A percentile compares a stretch with the other conserved stretches of the same genome.
Conservation (phyloP, 92 coral and sea anemone genomes). For the Zoanthus gigantus region DNA sequence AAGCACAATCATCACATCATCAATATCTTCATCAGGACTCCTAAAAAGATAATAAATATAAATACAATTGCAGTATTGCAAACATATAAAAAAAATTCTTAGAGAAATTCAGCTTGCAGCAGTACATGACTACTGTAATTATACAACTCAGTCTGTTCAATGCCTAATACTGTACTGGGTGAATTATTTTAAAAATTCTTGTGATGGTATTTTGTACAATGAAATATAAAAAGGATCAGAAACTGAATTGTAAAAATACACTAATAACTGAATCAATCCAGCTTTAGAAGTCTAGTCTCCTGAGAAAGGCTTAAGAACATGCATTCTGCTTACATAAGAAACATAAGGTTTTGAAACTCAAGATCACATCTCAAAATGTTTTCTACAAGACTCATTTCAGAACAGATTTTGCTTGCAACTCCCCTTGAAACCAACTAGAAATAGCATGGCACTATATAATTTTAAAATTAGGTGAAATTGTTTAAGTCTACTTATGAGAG, state of each 20-base stretch:
- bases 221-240: conserved; percentile 2
- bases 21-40: background rate
- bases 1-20: background rate
- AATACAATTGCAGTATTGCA: conserved; percentile 11
- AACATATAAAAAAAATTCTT: background rate
- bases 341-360: no score
- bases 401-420: no score
- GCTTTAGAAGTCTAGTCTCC: conserved; percentile 3
- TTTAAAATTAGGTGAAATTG: no score
- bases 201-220: conserved; percentile 6
- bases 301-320: background rate
- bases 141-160: conserved; percentile 9
- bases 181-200: conserved; percentile 7
- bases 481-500: no score
- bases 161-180: background rate
- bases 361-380: no score
- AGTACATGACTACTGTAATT: conserved; percentile 12
- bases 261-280: conserved; percentile 5
- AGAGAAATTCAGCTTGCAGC: conserved; percentile 9
- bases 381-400: no score
- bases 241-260: conserved; percentile 1
- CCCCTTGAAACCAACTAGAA: no score
- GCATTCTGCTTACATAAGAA: no score
- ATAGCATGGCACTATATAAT: no score
- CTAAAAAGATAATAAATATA: background rate